Evolutionary conservation across 2,888 invertebrate genomes (phyloP), one percentile per base, ranked within the genome.

Genomic region (Physocephala rufipes): DNA sequence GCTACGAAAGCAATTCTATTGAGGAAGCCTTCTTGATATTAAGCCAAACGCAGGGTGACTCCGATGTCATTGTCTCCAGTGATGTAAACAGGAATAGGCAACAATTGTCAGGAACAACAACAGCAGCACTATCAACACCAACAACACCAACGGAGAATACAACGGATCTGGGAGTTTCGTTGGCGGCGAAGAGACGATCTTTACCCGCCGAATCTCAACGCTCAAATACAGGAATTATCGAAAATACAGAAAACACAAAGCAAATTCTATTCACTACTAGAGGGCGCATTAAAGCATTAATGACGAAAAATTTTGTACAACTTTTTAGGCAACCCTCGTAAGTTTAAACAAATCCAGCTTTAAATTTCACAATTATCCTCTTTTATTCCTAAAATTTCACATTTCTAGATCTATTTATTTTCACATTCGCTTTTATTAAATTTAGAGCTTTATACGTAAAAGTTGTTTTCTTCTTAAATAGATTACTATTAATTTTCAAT

Each of bases 1-100:
- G 88, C 76, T 93, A 91, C 80, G 90, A 92, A 76, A 91, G 91
- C 64, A 88, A 90, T 58, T 91, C 92, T 0, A 87, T 97, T 43
- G 97, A 97, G 83, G 94, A 95, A 51, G 96, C 95, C 0, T 97
- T 97, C 82, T 87, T 97, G 15, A 91, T 91, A 74, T 87, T 97
- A 58, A 93, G 94, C 73, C 87, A 90, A 79, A 88, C 89, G 59
- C 86, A 86, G 74, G 87, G 86, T 69, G 83, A 84, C 70, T 84
- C 83, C 43, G 86, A 85, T 74, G 82, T 82, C 26, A 74, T 84
- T 19, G 76, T 78, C 21, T 77, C 81, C 55, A 78, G 79, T 19
- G 58, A 79, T 71, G 74, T 77, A 36, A 76, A 75, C 3, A 71
- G 15, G 47, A 65, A 72, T 12, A 66, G 70, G 9, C 76, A 76